phyloP scores from a whole-genome alignment of 2,888 invertebrate species.

The Limnephilus rhombicus region DNA sequence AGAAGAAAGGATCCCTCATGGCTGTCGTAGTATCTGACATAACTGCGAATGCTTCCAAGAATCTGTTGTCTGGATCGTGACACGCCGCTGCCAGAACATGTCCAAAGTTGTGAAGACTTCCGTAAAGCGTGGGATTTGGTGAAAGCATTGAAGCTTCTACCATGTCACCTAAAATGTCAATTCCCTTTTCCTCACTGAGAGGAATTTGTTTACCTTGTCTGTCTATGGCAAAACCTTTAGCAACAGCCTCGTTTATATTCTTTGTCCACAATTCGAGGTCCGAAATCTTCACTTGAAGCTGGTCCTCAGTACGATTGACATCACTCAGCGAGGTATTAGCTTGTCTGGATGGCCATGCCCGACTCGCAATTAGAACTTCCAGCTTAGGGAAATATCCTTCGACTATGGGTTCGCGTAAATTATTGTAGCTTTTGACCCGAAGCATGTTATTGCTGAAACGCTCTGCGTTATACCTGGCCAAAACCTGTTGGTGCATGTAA shows the following conservation, averaged over 20 bases:
- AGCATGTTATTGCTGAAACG: conserved; percentile 68
- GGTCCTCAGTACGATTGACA: conserved; percentile 66
- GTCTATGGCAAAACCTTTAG: conserved; percentile 78
- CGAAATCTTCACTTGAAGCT: conserved; percentile 67
- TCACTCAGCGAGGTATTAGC: conserved; percentile 65
- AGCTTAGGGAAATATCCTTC: conserved; percentile 70
- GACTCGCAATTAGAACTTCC: conserved; percentile 66
- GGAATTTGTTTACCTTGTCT: conserved; percentile 77
- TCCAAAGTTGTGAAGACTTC: conserved; percentile 81
- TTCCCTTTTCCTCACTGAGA: conserved; percentile 82
- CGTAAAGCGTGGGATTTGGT: conserved; percentile 76
- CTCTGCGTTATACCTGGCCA: conserved; percentile 70
- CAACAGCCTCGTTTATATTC: conserved; percentile 86
- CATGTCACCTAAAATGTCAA: conserved; percentile 80
- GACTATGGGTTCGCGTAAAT: conserved; percentile 67
- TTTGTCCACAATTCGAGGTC: conserved; percentile 75
- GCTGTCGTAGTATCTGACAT: conserved; percentile 90
- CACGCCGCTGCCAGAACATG: conserved; percentile 78
- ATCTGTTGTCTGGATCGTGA: conserved; percentile 81
- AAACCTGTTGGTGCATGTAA: conserved; percentile 72
- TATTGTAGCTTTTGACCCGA: conserved; percentile 67
- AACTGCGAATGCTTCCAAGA: conserved; percentile 84
- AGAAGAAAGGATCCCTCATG: conserved; percentile 92
- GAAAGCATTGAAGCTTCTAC: conserved; percentile 78
- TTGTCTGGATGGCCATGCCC: conserved; percentile 67